Evolutionary conservation across 2,888 invertebrate species (phyloP).

Genomic region (Anodontia alba): DNA sequence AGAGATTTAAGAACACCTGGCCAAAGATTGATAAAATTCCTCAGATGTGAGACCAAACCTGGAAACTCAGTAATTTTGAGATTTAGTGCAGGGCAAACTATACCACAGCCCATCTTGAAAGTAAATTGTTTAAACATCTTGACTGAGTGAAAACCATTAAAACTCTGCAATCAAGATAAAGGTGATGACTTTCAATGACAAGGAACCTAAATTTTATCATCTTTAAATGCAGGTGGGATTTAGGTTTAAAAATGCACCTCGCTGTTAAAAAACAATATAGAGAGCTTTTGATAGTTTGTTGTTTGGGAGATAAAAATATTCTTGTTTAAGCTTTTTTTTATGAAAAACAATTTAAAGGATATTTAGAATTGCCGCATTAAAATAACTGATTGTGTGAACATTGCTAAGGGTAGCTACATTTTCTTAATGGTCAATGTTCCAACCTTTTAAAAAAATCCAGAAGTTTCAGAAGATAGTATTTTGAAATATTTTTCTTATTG

Average conservation of each 20-base stretch:
- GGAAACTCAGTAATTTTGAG: slow-evolving; percentile 1
- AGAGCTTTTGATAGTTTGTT: too few species aligned
- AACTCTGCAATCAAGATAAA: background rate
- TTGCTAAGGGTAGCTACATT: too few species aligned
- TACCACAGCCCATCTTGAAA: slow-evolving; percentile 18
- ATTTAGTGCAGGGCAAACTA: slow-evolving; percentile 5
- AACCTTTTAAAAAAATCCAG: too few species aligned
- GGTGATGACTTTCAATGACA: slow-evolving; percentile 16
- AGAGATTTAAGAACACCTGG: slow-evolving; percentile 2
- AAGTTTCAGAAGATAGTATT: too few species aligned
- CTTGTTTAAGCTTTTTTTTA: too few species aligned
- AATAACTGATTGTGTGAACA: too few species aligned
- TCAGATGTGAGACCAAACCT: slow-evolving; percentile 15
- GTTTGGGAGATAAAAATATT: too few species aligned
- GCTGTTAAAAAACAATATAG: too few species aligned
- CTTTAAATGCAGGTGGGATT: background rate
- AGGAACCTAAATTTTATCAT: background rate
- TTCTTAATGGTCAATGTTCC: too few species aligned
- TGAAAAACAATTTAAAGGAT: too few species aligned
- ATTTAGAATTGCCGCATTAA: too few species aligned
- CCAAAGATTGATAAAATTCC: slow-evolving; percentile 9
- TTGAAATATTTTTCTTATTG: too few species aligned
- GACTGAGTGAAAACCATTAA: slow-evolving; percentile 50
- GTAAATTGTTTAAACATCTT: slow-evolving; percentile 53
- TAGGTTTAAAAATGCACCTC: background rate